These are phyloP conservation scores for Daphoenositta chrysoptera DNA, from an alignment of 2,113 vertebrate species.

Conservation along the genomic window DNA sequence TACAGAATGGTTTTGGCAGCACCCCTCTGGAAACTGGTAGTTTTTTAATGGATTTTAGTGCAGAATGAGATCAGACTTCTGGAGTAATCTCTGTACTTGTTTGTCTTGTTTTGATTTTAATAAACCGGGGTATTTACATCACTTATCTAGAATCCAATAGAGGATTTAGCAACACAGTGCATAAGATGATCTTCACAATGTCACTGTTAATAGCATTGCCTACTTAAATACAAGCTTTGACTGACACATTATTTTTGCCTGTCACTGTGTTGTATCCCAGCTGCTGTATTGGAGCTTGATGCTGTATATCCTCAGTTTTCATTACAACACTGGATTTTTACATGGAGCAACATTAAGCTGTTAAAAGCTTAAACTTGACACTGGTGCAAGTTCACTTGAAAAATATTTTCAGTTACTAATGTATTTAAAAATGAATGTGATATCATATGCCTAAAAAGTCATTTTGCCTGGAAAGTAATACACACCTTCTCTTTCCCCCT, in stretches of 20 bases:
- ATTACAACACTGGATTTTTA: neutral
- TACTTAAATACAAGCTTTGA: neutral
- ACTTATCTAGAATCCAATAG: neutral
- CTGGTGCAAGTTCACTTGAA: neutral
- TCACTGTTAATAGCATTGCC: neutral
- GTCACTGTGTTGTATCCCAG: neutral
- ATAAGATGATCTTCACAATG: neutral
- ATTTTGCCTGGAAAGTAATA: neutral
- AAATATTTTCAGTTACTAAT: neutral
- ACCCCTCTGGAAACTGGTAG: neutral
- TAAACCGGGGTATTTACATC: neutral
- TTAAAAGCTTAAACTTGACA: neutral
- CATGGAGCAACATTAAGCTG: neutral
- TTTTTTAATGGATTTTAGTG: neutral
- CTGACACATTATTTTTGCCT: neutral
- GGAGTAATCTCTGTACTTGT: neutral
- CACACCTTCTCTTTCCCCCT: neutral
- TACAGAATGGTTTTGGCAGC: neutral
- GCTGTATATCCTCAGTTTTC: neutral
- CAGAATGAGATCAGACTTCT: neutral
- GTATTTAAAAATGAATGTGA: neutral
- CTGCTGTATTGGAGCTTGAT: neutral
- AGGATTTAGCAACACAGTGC: neutral
- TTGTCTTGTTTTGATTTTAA: neutral
- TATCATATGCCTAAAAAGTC: neutral